phyloP scores from a whole-genome alignment of 2,797 vertebrate genomes.

The Tauraco hartlaubi region DNA sequence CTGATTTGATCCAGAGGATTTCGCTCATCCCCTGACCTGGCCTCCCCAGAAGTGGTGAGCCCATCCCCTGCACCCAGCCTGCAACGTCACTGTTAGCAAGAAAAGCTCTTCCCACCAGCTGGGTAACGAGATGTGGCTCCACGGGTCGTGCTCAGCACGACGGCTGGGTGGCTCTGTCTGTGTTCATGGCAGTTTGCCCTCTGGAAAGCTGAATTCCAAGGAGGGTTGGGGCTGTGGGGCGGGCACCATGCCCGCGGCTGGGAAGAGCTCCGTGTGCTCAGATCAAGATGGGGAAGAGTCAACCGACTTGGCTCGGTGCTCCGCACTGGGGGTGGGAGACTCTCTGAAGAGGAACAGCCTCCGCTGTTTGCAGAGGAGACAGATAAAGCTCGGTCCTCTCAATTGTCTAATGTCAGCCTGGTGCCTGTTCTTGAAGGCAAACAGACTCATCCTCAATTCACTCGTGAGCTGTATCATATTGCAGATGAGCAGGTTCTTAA shows the following conservation, averaged over 20 bases:
- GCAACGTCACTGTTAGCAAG: background rate
- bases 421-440: background rate
- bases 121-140: rapidly evolving
- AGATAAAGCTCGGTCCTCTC: background rate
- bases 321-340: background rate
- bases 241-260: background rate
- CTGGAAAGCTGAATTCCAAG: background rate
- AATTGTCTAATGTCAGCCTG: background rate
- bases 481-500: background rate
- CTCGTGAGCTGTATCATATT: background rate
- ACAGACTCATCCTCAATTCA: background rate
- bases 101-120: background rate
- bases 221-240: rapidly evolving
- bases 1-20: background rate
- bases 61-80: background rate
- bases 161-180: background rate
- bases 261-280: rapidly evolving
- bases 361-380: background rate
- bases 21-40: background rate
- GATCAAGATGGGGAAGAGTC: background rate
- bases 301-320: background rate
- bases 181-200: rapidly evolving
- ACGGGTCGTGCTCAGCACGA: background rate
- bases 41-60: background rate
- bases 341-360: background rate